Evolutionary conservation across 2,888 invertebrate genomes (phyloP), one percentile per base, ranked within the genome.

Genomic region (Fabriciana adippe): DNA sequence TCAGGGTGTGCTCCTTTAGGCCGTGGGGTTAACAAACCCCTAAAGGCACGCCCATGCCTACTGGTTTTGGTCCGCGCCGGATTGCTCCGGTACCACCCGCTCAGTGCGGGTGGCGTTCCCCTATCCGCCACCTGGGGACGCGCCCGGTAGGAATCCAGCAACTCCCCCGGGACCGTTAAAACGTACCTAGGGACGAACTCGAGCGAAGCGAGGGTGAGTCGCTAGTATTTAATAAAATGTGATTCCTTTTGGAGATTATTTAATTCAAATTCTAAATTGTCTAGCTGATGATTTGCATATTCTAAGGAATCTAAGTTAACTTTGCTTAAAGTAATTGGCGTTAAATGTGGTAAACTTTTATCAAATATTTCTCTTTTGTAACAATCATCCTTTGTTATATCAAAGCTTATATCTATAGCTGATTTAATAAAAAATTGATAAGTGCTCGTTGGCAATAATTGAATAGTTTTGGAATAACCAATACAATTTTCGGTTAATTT

Each of bases 181-280:
- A n/a, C n/a, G n/a, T n/a, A n/a, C n/a, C n/a, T n/a, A n/a, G n/a
- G n/a, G n/a, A n/a, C n/a, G n/a, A n/a, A n/a, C n/a, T n/a, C n/a
- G n/a, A n/a, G n/a, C n/a, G n/a, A n/a, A n/a, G n/a, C n/a, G n/a
- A n/a, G n/a, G n/a, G n/a, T n/a, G n/a, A n/a, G n/a, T n/a, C n/a
- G n/a, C n/a, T n/a, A n/a, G n/a, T 51, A 51, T 60, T 60, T 51
- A 60, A 60, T 50, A 35, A 60, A 51, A 60, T 60, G 60, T 21
- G 48, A 60, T 47, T 50, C 16, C 1, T 60, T 60, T 21, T 60
- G 47, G 45, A 48, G 15, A 60, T 60, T 60, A 47, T 60, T 60
- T 47, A 60, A 47, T 60, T 60, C 26, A 47, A 6, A 16, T 47
- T 60, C 50, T n/a, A 59, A 59, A 60, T 60, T 60, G 14, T 60